phyloP scores from a whole-genome alignment of 2,113 vertebrate species.

The Sardina pilchardus region DNA sequence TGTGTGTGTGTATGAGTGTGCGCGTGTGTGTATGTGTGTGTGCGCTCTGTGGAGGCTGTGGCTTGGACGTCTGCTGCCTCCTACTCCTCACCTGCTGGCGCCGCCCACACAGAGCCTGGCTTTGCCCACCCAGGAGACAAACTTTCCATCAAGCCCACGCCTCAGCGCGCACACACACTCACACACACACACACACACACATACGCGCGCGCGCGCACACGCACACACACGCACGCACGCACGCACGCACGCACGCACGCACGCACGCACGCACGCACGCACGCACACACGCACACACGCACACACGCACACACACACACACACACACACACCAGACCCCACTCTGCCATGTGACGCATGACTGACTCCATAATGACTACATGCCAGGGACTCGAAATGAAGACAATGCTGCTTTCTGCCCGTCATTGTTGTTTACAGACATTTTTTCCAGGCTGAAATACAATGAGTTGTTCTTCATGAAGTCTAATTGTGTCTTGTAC shows the following conservation, averaged over 20 bases:
- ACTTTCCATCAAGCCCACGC: background rate
- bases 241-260: no score
- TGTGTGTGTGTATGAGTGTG: background rate
- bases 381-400: background rate
- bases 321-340: background rate
- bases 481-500: background rate
- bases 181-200: no score
- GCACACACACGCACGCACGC: no score
- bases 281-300: no score
- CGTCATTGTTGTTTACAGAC: background rate
- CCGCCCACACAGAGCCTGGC: slow-evolving; percentile 39
- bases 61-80: slow-evolving; percentile 49
- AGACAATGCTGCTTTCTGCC: background rate
- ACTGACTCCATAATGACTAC: background rate
- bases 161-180: background rate
- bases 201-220: no score
- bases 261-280: no score
- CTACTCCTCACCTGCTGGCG: slow-evolving; percentile 60
- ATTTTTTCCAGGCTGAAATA: background rate
- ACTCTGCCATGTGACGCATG: background rate
- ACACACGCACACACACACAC: no score
- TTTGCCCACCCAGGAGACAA: slow-evolving; percentile 3
- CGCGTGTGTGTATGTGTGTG: slow-evolving; percentile 15
- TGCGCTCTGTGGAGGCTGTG: slow-evolving; percentile 44
- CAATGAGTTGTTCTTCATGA: background rate